phyloP scores from a whole-genome alignment of 2,113 vertebrate species.

The Pelecanoides urinatrix region DNA sequence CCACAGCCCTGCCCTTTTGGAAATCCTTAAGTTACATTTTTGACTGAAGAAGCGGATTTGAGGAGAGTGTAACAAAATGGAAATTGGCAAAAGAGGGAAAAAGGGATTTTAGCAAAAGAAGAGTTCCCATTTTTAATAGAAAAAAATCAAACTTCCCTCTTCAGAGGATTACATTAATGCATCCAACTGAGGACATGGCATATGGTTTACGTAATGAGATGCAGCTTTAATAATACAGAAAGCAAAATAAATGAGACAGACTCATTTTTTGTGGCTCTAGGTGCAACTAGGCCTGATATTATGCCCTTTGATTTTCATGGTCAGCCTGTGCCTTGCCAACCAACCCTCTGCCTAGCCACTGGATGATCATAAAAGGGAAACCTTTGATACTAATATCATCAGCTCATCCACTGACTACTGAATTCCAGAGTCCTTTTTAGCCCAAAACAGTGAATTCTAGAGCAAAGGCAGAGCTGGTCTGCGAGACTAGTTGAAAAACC shows the following conservation, averaged over 20 bases:
- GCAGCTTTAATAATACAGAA: slow-evolving; percentile 20
- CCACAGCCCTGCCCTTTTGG: neutral
- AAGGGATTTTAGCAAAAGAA: neutral
- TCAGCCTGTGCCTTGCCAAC: neutral
- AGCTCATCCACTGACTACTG: neutral
- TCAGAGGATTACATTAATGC: neutral
- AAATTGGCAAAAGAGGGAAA: neutral
- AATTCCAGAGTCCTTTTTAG: neutral
- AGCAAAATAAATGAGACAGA: neutral
- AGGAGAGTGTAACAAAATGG: neutral
- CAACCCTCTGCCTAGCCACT: neutral
- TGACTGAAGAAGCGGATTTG: slow-evolving; percentile 23
- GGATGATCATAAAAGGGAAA: neutral
- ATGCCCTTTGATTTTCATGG: neutral
- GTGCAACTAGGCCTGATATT: neutral
- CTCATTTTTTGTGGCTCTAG: neutral
- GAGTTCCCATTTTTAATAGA: neutral
- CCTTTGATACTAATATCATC: neutral
- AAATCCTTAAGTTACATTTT: slow-evolving; percentile 21
- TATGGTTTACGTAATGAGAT: neutral
- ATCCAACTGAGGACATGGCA: neutral
- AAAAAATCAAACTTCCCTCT: neutral
- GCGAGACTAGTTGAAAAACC: neutral
- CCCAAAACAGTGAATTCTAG: neutral
- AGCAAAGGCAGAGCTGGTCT: neutral